A percentile compares a stretch with the other conserved stretches of the same genome.
phyloP scores from a whole-genome alignment of 1,140 invertebrate species.

The Drosophila setifemur region DNA sequence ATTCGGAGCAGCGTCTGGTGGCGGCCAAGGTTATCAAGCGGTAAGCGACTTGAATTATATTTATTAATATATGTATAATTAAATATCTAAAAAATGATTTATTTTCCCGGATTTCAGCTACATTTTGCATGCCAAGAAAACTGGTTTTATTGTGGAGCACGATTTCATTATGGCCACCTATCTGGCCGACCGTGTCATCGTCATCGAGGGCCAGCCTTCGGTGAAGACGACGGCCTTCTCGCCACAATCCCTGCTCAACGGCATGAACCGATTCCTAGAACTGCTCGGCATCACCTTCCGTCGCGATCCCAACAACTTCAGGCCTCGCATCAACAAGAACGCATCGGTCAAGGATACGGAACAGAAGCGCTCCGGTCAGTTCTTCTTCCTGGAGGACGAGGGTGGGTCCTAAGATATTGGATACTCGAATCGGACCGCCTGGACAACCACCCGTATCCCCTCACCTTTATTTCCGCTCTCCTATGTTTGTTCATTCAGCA shows the following conservation, averaged over 20 bases:
- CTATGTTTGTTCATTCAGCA: constrained; percentile 35
- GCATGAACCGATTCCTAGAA: constrained; percentile 99
- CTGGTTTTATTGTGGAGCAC: constrained; percentile 99
- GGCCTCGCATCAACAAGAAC: constrained; percentile 98
- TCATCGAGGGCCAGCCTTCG: constrained; percentile 97
- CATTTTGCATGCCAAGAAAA: constrained; percentile 99
- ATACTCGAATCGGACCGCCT: constrained; percentile 26
- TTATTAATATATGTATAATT: too few species aligned
- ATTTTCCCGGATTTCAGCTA: constrained; percentile 87
- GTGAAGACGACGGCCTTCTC: constrained; percentile 93
- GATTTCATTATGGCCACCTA: constrained; percentile 99
- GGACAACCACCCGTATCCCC: constrained; percentile 11
- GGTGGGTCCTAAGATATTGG: constrained; percentile 22
- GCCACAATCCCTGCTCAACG: constrained; percentile 96
- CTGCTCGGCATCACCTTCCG: constrained; percentile 99
- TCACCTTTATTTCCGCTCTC: constrained; percentile 1
- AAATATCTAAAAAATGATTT: neutral
- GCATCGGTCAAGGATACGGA: constrained; percentile 99
- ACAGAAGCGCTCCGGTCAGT: constrained; percentile 98
- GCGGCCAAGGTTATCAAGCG: constrained; percentile 99
- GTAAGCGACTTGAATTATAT: constrained; percentile 83
- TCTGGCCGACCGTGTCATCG: constrained; percentile 98
- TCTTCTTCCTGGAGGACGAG: constrained; percentile 98
- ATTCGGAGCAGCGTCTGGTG: constrained; percentile 99
- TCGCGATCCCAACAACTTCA: constrained; percentile 98